Evolutionary conservation across 1,140 invertebrate genomes (phyloP), one percentile per base, ranked within the genome.

Genomic region (Aleiodes sp.): DNA sequence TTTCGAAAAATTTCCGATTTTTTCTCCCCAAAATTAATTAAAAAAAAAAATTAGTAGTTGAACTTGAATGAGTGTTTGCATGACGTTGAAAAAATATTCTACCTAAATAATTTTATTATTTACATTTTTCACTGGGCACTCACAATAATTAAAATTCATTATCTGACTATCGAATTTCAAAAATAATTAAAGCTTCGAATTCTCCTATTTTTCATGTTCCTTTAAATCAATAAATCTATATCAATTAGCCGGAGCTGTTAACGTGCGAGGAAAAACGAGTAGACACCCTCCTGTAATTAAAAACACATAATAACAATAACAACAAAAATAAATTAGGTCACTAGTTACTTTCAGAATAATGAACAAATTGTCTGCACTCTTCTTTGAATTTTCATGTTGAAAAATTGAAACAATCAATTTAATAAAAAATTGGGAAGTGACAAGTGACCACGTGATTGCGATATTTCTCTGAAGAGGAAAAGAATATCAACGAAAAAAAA

Each of bases 401-500:
- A n/a, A n/a, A n/a, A n/a, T n/a, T n/a, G n/a, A n/a, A n/a, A n/a
- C n/a, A 39, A 70, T 68, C 74, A 46, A 63, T 75, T 74, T 46
- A 72, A 21, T 65, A 76, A 69, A 62, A 63, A 33, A 39, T 72
- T 82, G 81, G 79, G 77, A 83, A 84, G 80, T 84, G 82, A 84
- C 80, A 85, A 83, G 83, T 83, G 77, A 79, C 80, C 81, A 82
- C 75, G 75, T 75, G 71, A 79, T 80, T 82, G 76, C 72, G 72
- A 81, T 80, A 76, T 75, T 71, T 79, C 70, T 77, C 64, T 41
- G 57, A 70, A 37, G 16, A 52, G 16, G 9, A 60, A 35, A 3
- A 41, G 7, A 43, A 16, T 14, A 33, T 16, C 29, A n/a, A 66
- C 12, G 12, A 37, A 37, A 24, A 31, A 59, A 52, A 35, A 29